Evolutionary conservation across 2,797 vertebrate species (phyloP).

Genomic region (Otus scops): DNA sequence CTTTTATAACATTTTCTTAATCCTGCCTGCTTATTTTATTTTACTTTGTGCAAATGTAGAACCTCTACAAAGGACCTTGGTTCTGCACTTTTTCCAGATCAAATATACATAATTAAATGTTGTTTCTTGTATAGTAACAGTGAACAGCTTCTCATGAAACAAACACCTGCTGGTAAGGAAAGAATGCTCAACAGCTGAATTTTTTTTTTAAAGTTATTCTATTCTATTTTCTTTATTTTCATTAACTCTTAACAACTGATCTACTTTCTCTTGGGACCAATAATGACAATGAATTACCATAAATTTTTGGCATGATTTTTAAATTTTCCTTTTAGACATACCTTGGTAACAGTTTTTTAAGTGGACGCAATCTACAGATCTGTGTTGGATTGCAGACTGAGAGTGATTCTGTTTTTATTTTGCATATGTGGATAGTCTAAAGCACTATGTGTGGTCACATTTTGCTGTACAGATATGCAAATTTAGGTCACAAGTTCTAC

Average conservation of each 20-base stretch:
- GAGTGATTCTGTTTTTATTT: background rate
- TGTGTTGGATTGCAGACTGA: background rate
- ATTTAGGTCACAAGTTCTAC: background rate
- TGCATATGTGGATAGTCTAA: background rate
- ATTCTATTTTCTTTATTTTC: background rate
- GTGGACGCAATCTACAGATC: background rate
- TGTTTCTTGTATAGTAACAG: background rate
- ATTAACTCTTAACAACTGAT: background rate
- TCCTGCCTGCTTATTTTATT: slow-evolving; percentile 54
- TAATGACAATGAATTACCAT: background rate
- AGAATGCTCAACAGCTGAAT: background rate
- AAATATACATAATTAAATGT: slow-evolving; percentile 1
- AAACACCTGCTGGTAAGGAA: background rate
- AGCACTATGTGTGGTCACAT: background rate
- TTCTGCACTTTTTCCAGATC: slow-evolving; percentile 16
- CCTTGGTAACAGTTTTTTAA: background rate
- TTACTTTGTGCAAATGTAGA: slow-evolving; percentile 42
- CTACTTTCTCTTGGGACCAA: background rate
- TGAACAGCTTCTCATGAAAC: background rate
- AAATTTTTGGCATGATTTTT: background rate
- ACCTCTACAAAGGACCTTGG: background rate
- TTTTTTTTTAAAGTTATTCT: background rate
- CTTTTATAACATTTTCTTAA: slow-evolving; percentile 52
- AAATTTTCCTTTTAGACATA: background rate
- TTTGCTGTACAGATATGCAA: background rate